Percentiles rank a stretch among this genome's conserved stretches.
These are phyloP conservation scores for Amniataba percoides DNA, from an alignment of 2,797 vertebrate genomes.

Conservation along the genomic window DNA sequence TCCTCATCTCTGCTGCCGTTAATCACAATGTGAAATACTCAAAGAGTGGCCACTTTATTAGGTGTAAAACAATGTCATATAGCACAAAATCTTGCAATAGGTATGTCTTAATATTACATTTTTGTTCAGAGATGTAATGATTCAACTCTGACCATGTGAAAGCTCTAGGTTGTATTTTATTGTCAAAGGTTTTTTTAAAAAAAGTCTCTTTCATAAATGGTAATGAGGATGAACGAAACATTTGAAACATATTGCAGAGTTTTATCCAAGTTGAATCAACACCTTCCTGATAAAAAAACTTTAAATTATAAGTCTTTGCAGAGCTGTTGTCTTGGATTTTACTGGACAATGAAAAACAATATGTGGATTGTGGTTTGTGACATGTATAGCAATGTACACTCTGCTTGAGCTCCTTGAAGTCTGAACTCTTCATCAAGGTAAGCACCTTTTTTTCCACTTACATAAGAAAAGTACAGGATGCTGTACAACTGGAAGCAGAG, in stretches of 20 bases:
- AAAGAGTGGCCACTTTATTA: background rate
- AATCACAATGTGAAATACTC: background rate
- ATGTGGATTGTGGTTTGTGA: background rate
- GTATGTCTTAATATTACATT: background rate
- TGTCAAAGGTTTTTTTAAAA: background rate
- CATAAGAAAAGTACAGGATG: constrained; percentile 24
- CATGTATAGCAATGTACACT: background rate
- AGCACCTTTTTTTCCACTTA: background rate
- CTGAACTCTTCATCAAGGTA: background rate
- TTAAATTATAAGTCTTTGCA: background rate
- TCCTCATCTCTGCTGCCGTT: background rate
- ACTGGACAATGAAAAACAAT: background rate
- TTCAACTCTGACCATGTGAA: background rate
- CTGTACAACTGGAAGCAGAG: constrained; percentile 37
- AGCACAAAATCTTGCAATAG: background rate
- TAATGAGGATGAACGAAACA: background rate
- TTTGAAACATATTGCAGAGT: background rate
- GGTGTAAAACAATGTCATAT: background rate
- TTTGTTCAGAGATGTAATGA: background rate
- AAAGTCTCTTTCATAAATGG: background rate
- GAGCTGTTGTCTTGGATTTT: background rate
- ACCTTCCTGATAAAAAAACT: too few relatives aligned
- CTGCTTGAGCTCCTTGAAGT: background rate
- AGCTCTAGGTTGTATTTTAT: background rate
- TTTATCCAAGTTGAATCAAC: background rate